Conservation (phyloP, 2,888 invertebrate species). For the Callinectes sapidus region DNA sequence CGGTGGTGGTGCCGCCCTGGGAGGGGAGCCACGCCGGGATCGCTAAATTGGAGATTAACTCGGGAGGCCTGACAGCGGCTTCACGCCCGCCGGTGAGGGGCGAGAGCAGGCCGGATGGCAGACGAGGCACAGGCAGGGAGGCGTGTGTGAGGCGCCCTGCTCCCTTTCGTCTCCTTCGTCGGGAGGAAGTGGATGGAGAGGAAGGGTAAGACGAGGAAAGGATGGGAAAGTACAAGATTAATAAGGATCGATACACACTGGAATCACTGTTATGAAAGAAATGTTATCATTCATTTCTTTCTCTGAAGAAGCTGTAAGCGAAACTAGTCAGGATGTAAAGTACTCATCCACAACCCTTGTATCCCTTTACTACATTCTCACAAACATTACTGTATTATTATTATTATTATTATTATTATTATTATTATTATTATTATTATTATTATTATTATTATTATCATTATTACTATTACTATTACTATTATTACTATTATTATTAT, state of each 20-base stretch:
- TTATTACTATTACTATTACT: neutral
- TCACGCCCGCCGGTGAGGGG: slow-evolving; percentile 31
- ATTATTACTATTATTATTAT: neutral
- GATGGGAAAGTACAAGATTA: neutral
- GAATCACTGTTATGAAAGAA: neutral
- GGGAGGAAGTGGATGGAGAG: neutral
- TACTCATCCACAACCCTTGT: no score
- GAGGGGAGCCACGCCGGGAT: slow-evolving; percentile 36
- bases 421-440: neutral
- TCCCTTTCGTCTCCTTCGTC: neutral
- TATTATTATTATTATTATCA: neutral
- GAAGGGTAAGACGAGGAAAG: neutral
- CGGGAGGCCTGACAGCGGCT: slow-evolving; percentile 6
- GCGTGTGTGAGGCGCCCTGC: neutral
- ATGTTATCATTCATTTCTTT: no score
- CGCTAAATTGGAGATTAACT: slow-evolving; percentile 53
- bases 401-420: slow-evolving; percentile 12
- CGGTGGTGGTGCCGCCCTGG: neutral
- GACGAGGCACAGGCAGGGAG: neutral
- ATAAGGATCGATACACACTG: neutral
- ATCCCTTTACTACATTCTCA: no score
- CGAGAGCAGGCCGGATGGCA: neutral
- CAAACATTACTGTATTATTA: neutral
- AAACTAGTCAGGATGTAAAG: no score
- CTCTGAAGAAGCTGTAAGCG: no score